Conservation (phyloP, 1,140 invertebrate species). For the Drosophila funebris region DNA sequence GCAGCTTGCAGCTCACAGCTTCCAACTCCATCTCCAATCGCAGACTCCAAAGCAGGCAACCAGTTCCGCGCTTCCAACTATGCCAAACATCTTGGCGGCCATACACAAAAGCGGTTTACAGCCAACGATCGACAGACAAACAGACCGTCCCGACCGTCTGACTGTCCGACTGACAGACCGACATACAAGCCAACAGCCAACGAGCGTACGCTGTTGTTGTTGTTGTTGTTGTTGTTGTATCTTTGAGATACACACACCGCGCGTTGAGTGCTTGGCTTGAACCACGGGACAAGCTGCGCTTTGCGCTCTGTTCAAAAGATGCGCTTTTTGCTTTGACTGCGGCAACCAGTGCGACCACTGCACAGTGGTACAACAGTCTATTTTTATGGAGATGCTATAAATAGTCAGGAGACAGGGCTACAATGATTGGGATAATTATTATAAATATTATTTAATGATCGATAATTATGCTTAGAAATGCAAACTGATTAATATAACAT, state of each 20-base stretch:
- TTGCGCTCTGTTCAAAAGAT: conserved; percentile 78
- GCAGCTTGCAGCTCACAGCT: conserved; percentile 12
- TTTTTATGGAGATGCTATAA: not conserved
- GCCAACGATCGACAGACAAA: conserved; percentile 58
- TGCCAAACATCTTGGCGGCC: conserved; percentile 75
- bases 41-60: conserved; percentile 44
- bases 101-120: conserved; percentile 78
- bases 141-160: conserved; percentile 17
- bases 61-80: conserved; percentile 78
- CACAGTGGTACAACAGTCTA: conserved; percentile 51
- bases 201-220: conserved; percentile 51
- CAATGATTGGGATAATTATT: too few relatives aligned
- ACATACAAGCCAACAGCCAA: conserved; percentile 26
- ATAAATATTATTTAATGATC: not conserved
- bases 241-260: conserved; percentile 76
- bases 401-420: not conserved
- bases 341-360: conserved; percentile 48
- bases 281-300: conserved; percentile 66
- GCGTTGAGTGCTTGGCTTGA: conserved; percentile 44
- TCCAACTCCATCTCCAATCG: conserved; percentile 24
- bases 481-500: too few relatives aligned
- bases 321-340: conserved; percentile 77
- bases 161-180: conserved; percentile 31
- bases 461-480: too few relatives aligned
- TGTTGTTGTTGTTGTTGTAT: conserved; percentile 47